Evolutionary conservation across 37 sponge, comb jelly and placozoan species (phyloP).

Genomic region (Spongilla lacustris): DNA sequence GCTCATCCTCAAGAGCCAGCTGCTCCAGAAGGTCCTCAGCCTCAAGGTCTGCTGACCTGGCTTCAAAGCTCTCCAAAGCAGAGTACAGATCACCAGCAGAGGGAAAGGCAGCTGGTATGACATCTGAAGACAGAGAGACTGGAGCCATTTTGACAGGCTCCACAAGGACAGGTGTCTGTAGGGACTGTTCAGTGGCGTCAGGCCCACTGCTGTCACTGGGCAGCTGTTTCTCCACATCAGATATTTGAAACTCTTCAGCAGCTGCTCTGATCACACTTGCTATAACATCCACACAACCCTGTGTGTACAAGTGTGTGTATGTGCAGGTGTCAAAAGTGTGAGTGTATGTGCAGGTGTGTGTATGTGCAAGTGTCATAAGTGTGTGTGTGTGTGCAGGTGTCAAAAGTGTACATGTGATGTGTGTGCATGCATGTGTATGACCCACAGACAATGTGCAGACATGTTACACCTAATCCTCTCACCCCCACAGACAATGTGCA

Average conservation of each 20-base stretch:
- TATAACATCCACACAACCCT: slow-evolving; percentile 58
- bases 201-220: background rate
- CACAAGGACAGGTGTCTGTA: background rate
- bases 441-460: too few relatives aligned
- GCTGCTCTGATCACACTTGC: slow-evolving; percentile 31
- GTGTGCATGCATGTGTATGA: too few relatives aligned
- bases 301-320: background rate
- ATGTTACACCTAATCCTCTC: too few relatives aligned
- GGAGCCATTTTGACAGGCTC: background rate
- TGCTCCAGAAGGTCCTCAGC: slow-evolving; percentile 67
- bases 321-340: background rate
- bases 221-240: background rate
- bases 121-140: background rate
- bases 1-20: slow-evolving; percentile 75
- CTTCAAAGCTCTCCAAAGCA: slow-evolving; percentile 39
- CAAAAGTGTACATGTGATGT: too few relatives aligned
- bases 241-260: background rate
- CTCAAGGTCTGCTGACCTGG: slow-evolving; percentile 30
- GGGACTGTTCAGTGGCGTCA: background rate
- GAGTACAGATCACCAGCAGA: background rate
- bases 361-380: background rate
- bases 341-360: background rate
- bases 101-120: background rate
- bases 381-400: background rate
- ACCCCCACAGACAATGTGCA: too few relatives aligned